Conservation (phyloP, 2,113 vertebrate genomes). For the Mola mola region DNA sequence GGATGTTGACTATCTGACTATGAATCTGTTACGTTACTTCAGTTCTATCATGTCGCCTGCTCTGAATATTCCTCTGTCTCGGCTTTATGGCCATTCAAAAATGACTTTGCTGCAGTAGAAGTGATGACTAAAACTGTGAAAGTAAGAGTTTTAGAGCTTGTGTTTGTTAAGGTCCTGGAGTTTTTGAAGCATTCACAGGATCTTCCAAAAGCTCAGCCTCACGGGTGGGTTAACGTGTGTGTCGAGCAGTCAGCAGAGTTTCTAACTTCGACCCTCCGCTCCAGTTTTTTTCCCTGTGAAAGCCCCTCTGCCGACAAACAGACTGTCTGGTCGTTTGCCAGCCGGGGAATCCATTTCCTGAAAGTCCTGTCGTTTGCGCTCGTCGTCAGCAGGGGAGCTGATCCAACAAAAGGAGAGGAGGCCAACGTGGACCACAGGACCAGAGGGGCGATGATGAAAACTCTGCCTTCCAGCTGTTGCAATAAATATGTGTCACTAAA, state of each 20-base stretch:
- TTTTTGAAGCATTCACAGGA: too few species aligned
- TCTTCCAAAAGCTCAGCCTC: too few species aligned
- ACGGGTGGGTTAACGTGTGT: background rate
- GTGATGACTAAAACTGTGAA: too few species aligned
- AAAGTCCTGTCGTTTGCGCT: background rate
- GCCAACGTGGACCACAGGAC: background rate
- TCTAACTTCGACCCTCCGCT: background rate
- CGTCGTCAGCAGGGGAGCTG: constrained; percentile 18
- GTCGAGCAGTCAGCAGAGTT: background rate
- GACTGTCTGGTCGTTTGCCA: constrained; percentile 2
- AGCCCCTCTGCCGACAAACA: constrained; percentile 16
- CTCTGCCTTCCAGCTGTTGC: background rate
- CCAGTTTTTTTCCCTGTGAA: background rate
- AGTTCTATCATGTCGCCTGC: too few species aligned
- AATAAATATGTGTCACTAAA: background rate
- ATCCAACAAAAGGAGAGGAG: background rate
- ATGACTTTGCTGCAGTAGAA: too few species aligned
- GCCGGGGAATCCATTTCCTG: constrained; percentile 12
- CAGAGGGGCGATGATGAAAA: constrained; percentile 9
- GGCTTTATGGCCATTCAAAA: too few species aligned
- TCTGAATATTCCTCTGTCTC: too few species aligned
- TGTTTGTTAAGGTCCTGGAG: too few species aligned
- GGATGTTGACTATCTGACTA: too few species aligned
- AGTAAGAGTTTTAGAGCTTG: too few species aligned
- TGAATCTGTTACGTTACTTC: too few species aligned